phyloP scores from a whole-genome alignment of 2,113 vertebrate genomes.

The Lepidothrix coronata region DNA sequence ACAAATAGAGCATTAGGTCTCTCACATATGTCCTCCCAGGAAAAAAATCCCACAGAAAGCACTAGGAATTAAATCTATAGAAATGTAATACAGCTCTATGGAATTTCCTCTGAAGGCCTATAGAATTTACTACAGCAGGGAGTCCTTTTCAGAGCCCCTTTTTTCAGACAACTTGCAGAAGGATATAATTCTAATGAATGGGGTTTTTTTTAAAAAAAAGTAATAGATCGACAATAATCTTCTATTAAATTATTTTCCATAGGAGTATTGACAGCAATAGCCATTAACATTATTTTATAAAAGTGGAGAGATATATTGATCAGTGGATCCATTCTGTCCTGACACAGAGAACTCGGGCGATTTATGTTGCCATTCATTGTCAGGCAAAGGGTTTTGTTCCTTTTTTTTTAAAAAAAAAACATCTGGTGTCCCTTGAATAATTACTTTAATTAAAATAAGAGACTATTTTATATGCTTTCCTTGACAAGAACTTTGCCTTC shows the following conservation, averaged over 20 bases:
- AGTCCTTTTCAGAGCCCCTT: slow-evolving; percentile 9
- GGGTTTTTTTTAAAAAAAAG: not conserved
- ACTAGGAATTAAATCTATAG: slow-evolving; percentile 43
- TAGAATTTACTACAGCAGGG: slow-evolving; percentile 46
- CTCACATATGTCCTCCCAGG: not conserved
- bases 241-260: slow-evolving; percentile 36
- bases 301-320: slow-evolving; percentile 15
- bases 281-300: slow-evolving; percentile 6
- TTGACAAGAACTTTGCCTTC: not conserved
- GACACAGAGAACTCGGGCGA: not conserved
- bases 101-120: slow-evolving; percentile 33
- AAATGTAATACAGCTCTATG: slow-evolving; percentile 5
- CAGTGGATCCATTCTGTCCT: not conserved
- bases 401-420: not conserved
- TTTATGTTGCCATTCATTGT: not conserved
- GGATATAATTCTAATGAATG: slow-evolving; percentile 26
- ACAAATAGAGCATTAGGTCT: slow-evolving; percentile 33
- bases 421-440: slow-evolving; percentile 18
- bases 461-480: not conserved
- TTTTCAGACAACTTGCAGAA: slow-evolving; percentile 3
- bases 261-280: not conserved
- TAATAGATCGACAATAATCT: slow-evolving; percentile 14
- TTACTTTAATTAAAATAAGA: slow-evolving; percentile 28
- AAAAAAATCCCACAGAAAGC: slow-evolving; percentile 22
- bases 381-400: not conserved